Conservation (phyloP, 1,140 invertebrate species). For the Drosophila murphyi region DNA sequence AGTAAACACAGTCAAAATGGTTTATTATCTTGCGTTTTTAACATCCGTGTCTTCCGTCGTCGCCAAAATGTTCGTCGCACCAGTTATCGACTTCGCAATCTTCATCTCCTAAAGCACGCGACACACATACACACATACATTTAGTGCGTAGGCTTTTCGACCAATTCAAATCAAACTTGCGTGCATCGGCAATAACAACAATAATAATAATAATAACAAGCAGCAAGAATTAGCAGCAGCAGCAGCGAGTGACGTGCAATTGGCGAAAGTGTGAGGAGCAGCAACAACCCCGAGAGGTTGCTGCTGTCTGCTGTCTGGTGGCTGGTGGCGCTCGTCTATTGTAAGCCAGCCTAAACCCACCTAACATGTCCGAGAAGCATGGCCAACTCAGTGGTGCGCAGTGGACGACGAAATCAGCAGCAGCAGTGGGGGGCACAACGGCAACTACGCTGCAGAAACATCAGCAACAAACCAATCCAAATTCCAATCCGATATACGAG, state of each 20-base stretch:
- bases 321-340: constrained; percentile 16
- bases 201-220: constrained; percentile 18
- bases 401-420: constrained; percentile 74
- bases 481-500: constrained; percentile 38
- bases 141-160: constrained; percentile 46
- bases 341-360: constrained; percentile 36
- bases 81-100: constrained; percentile 81
- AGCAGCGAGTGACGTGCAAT: constrained; percentile 21
- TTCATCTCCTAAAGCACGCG: constrained; percentile 75
- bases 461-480: constrained; percentile 27
- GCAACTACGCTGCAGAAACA: constrained; percentile 52
- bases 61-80: constrained; percentile 72
- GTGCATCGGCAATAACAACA: constrained; percentile 30
- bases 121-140: constrained; percentile 22
- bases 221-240: constrained; percentile 10
- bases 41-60: constrained; percentile 71
- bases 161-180: constrained; percentile 27
- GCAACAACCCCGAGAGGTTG: constrained; percentile 26
- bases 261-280: constrained; percentile 35
- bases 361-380: constrained; percentile 84
- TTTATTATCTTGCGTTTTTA: constrained; percentile 70
- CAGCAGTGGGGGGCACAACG: constrained; percentile 38
- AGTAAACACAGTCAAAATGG: constrained; percentile 53
- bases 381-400: constrained; percentile 73
- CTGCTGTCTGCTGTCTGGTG: constrained; percentile 26